Evolutionary conservation across 2,113 vertebrate genomes (phyloP), one percentile per base, ranked within the genome.

Genomic region (Gyps fulvus): DNA sequence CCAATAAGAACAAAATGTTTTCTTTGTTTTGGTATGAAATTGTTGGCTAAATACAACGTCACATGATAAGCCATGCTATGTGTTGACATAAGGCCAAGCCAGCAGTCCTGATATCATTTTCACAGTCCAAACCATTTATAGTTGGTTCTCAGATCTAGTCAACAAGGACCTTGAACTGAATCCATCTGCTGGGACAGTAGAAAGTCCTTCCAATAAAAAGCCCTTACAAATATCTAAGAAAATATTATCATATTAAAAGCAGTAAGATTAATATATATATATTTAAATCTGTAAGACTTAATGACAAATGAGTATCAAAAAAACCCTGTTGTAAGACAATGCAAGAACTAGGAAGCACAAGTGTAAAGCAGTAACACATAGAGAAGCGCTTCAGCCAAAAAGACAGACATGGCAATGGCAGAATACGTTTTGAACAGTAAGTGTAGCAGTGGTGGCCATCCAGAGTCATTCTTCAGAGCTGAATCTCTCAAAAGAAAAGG

Each of bases 81-180:
- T 76, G 72, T 93, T 96, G 95, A 89, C 67, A 91, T 58, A 57
- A 79, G 52, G 83, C 87, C 87, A 85, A 94, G 74, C 26, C 70
- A 95, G 81, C 87, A 83, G 69, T 93, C 59, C 40, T 77, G 63
- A 89, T 96, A 87, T 5, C 8, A 58, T 94, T 96, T 97, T 91
- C 66, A 63, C 38, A 62, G 59, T 92, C 8, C 9, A 94, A 91
- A 45, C 83, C 92, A 97, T 96, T 95, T 96, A 93, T 97, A 96
- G 95, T 74, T 95, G 94, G 76, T 82, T 95, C 54, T 95, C 77
- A 87, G 69, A 95, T 80, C 8, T 40, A 67, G 62, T 77, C 66
- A 94, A 52, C 38, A 59, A 87, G 84, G 74, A 34, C 86, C 63
- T 94, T 80, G 52, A 77, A 67, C 62, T 79, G 69, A 78, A 87